phyloP scores from a whole-genome alignment of 2,797 vertebrate genomes.

The Syngnathus rostellatus region DNA sequence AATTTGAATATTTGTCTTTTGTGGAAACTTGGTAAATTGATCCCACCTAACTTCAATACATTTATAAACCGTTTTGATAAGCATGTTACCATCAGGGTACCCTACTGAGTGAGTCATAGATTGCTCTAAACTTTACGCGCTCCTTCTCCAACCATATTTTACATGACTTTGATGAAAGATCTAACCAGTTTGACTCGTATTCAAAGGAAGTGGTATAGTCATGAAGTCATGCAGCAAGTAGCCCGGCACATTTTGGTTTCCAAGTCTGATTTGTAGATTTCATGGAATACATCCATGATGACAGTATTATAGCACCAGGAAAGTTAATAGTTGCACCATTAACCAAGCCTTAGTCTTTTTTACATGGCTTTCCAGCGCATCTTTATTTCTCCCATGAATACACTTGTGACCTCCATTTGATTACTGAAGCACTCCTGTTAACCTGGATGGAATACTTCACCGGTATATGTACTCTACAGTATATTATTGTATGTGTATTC shows the following conservation, averaged over 20 bases:
- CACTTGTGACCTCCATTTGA: slow-evolving; percentile 28
- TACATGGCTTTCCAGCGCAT: slow-evolving; percentile 25
- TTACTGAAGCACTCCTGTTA: slow-evolving; percentile 15
- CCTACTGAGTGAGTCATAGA: not conserved
- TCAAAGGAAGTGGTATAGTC: slow-evolving; percentile 53
- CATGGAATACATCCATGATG: slow-evolving; percentile 35
- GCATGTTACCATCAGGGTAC: not conserved
- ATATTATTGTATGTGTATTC: slow-evolving; percentile 7
- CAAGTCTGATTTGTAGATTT: slow-evolving; percentile 67
- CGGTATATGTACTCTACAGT: not conserved
- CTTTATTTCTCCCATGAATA: slow-evolving; percentile 17
- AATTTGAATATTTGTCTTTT: not conserved
- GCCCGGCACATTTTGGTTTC: slow-evolving; percentile 66
- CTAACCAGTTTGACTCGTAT: not conserved
- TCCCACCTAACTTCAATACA: not conserved
- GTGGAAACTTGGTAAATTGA: not conserved
- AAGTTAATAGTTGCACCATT: slow-evolving; percentile 57
- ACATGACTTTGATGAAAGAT: slow-evolving; percentile 22
- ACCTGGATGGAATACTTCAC: slow-evolving; percentile 14
- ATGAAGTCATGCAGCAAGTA: slow-evolving; percentile 69
- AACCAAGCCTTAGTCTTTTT: slow-evolving; percentile 20
- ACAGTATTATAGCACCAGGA: slow-evolving; percentile 67
- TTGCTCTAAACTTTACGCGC: slow-evolving; percentile 12
- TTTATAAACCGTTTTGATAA: too few species aligned
- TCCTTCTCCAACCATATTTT: slow-evolving; percentile 14